These are phyloP conservation scores for Salvator merianae DNA, from an alignment of 2,113 vertebrate species.

Conservation along the genomic window DNA sequence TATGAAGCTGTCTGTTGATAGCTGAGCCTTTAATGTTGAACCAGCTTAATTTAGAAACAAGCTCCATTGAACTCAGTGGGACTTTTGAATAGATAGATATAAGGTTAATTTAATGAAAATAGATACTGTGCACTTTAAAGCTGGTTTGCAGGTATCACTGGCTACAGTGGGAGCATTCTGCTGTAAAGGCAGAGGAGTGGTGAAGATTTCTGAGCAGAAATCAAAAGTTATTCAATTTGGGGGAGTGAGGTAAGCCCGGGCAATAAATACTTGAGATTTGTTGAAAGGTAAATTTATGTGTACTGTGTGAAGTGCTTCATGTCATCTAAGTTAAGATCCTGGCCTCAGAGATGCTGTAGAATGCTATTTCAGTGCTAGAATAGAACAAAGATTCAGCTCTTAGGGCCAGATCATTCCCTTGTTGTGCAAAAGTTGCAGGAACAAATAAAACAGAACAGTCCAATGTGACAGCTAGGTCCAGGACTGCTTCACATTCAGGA, in stretches of 20 bases:
- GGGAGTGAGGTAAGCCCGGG: background rate
- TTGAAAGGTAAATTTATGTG: background rate
- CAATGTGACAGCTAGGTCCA: no score
- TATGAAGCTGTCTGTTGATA: background rate
- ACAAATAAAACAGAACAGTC: no score
- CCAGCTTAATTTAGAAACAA: background rate
- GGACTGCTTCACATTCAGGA: no score
- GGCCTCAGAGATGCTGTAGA: background rate
- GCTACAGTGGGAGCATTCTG: background rate
- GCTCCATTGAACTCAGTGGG: background rate
- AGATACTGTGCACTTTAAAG: background rate
- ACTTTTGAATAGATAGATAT: background rate
- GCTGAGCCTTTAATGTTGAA: background rate
- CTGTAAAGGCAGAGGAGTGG: background rate
- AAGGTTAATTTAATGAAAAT: conserved; percentile 1
- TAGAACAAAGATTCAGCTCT: background rate
- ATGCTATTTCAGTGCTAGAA: background rate
- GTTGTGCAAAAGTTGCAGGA: no score
- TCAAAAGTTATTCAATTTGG: background rate
- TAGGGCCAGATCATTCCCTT: no score
- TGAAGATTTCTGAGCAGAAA: background rate
- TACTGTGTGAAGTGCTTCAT: background rate
- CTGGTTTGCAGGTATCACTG: background rate
- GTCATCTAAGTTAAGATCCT: background rate
- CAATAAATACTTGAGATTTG: background rate